Conservation (phyloP, 2,113 vertebrate genomes). For the Misgurnus anguillicaudatus region DNA sequence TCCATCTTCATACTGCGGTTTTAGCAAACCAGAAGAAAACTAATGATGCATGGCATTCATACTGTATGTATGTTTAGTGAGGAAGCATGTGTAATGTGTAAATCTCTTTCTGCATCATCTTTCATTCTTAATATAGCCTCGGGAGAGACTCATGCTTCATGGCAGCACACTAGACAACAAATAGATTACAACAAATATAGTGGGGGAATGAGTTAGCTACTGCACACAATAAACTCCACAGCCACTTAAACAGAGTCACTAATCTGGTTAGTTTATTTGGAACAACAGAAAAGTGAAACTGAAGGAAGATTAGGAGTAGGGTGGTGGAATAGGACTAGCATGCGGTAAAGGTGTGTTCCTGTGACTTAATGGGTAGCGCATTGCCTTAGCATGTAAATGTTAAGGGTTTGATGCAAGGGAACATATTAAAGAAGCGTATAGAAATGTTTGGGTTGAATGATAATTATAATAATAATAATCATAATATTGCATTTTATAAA, state of each 20-base stretch:
- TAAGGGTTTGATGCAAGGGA: neutral
- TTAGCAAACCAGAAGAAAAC: neutral
- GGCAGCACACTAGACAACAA: neutral
- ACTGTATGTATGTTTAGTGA: neutral
- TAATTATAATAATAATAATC: too few relatives aligned
- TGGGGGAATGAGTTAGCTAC: slow-evolving; percentile 7
- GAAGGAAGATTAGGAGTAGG: neutral
- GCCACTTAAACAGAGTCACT: slow-evolving; percentile 15
- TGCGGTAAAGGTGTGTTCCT: too few relatives aligned
- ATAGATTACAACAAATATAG: slow-evolving; percentile 26
- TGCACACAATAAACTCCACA: neutral
- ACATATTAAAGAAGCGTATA: too few relatives aligned
- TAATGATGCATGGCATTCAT: neutral
- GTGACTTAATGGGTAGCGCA: too few relatives aligned
- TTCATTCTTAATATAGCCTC: neutral
- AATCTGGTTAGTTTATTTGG: neutral
- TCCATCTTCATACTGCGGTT: neutral
- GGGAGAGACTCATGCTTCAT: neutral
- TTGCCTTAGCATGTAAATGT: too few relatives aligned
- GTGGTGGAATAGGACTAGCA: too few relatives aligned
- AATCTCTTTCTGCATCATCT: slow-evolving; percentile 13
- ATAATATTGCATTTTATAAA: too few relatives aligned
- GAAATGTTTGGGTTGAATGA: too few relatives aligned
- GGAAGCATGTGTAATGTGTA: slow-evolving; percentile 18
- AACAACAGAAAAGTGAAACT: neutral